Conservation (phyloP, 2,113 vertebrate genomes). For the Sapajus apella region DNA sequence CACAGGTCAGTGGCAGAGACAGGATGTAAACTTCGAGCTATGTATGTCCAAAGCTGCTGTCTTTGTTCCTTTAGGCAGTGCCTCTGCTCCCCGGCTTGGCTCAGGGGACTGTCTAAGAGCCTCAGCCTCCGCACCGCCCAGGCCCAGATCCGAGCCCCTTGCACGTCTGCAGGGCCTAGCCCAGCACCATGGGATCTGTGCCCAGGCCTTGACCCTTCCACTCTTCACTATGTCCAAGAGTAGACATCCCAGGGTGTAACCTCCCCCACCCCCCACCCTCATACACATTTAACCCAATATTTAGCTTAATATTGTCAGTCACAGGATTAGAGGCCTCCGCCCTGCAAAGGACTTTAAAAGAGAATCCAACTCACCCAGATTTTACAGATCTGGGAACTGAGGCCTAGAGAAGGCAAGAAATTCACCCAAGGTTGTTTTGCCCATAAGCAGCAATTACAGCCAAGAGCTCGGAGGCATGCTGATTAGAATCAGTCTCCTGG, state of each 20-base stretch:
- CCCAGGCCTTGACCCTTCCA: background rate
- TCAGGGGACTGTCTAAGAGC: background rate
- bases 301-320: background rate
- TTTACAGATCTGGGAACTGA: background rate
- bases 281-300: background rate
- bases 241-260: background rate
- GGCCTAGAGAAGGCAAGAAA: background rate
- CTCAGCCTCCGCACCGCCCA: background rate
- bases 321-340: background rate
- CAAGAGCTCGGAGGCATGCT: background rate
- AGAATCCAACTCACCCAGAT: background rate
- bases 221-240: background rate
- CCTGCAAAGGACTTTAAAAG: background rate
- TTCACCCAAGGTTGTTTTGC: background rate
- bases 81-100: background rate
- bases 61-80: background rate
- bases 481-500: background rate
- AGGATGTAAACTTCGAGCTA: background rate
- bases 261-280: rapidly evolving
- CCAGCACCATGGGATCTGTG: background rate
- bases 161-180: background rate
- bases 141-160: background rate
- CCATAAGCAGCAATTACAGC: background rate
- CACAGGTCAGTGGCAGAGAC: background rate
- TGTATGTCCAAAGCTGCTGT: background rate